Conservation (phyloP, 2,888 invertebrate species). For the Hetaerina titia region DNA sequence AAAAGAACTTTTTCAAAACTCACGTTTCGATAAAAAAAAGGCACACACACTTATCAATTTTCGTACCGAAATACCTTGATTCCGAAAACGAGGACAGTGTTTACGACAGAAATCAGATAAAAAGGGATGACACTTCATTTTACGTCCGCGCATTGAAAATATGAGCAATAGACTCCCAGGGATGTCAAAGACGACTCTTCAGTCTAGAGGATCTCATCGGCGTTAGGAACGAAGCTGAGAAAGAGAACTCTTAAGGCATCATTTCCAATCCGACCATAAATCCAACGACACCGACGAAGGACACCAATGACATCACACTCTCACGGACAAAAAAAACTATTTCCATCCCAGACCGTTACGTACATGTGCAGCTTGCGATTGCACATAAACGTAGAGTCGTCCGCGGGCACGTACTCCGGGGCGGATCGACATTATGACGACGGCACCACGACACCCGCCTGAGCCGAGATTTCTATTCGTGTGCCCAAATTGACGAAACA, state of each 20-base stretch:
- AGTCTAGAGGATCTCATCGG: no score
- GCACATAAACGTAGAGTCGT: not conserved
- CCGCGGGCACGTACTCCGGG: no score
- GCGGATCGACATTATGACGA: not conserved
- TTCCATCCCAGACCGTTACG: not conserved
- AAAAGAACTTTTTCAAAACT: no score
- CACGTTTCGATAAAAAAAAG: no score
- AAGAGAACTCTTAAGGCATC: not conserved
- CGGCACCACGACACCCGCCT: not conserved
- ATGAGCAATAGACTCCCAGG: no score
- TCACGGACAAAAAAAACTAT: not conserved
- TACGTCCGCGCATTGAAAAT: no score
- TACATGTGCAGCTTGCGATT: not conserved
- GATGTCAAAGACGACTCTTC: no score
- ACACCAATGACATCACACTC: not conserved
- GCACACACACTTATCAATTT: no score
- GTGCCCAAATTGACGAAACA: not conserved
- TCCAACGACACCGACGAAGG: not conserved
- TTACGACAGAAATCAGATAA: no score
- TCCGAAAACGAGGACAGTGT: no score
- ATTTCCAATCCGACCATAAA: not conserved
- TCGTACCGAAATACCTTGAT: no score
- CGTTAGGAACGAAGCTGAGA: not conserved
- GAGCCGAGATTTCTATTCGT: not conserved
- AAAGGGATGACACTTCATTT: no score